Evolutionary conservation across 35 echinoderm and acorn worm species (phyloP), one percentile per base, ranked within the genome.

Genomic region (Holothuria glaberrima): DNA sequence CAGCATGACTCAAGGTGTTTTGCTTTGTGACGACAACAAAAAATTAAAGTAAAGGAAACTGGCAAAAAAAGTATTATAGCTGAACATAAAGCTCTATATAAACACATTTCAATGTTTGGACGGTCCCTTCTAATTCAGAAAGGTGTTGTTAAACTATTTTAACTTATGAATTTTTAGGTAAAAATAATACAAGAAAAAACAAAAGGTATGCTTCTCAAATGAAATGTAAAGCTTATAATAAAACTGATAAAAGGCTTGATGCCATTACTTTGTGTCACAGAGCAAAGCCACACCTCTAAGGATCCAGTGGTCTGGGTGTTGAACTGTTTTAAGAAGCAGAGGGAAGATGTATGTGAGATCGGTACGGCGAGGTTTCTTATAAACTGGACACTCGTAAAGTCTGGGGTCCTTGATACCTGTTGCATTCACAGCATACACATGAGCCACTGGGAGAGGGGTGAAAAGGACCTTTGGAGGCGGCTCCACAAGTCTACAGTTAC

Each of bases 321-420:
- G 97, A 9, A 98, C 93, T 6, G 96, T 98, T 90, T 94, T 94
- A 82, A 98, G 65, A 48, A 90, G 94, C 38, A 99, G 78, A 28
- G 97, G 97, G 86, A 99, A 99, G 66, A 99, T 95, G 89, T 95
- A 99, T 0, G 97, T 99, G 21, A 99, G 91, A 82, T 99, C 97
- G 7, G 97, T 99, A 75, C 93, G 88, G 6, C 84, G 81, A 13
- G 93, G 97, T 63, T 99, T 99, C 89, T 94, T 92, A 89, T 99
- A 99, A 57, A 95, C 97, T 4, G 97, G 97, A 62, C 97, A 99
- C 66, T 99, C 97, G 45, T 99, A 99, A 27, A 99, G 91, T 6
- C 93, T 79, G 10, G 97, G 92, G 74, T 99, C 97, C 75, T 95
- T 99, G 58, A 14, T 33, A 1, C 93, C 93, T 27, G 89, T 52